phyloP scores from a whole-genome alignment of 2,888 invertebrate species.

The Philereme vetulata region DNA sequence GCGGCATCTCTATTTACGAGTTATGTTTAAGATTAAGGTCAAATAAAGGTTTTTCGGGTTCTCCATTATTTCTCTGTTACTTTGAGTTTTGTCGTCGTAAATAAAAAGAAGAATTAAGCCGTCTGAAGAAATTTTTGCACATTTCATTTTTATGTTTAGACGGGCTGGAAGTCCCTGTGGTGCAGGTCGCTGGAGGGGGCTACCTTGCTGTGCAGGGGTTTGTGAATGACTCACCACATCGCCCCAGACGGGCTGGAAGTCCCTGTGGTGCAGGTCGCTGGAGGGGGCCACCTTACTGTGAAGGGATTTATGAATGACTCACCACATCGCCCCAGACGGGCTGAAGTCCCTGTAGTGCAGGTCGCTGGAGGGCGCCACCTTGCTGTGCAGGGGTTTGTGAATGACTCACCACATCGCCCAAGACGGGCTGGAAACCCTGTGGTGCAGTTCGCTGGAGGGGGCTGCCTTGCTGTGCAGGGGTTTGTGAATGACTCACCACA shows the following conservation, averaged over 20 bases:
- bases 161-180: no score
- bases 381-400: constrained; percentile 73
- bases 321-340: constrained; percentile 84
- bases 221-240: constrained; percentile 74
- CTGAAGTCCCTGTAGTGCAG: constrained; percentile 82
- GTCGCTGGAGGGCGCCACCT: constrained; percentile 54
- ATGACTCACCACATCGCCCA: no score
- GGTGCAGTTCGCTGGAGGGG: constrained; percentile 58
- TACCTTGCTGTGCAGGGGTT: no score
- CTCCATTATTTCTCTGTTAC: no score
- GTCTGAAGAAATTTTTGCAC: no score
- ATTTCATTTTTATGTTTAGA: no score
- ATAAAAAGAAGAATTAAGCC: no score
- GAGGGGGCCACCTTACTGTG: constrained; percentile 51
- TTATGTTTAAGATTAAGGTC: no score
- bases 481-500: constrained; percentile 82
- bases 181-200: no score
- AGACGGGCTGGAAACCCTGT: constrained; percentile 53
- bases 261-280: constrained; percentile 69
- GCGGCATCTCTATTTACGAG: no score
- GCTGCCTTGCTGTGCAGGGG: constrained; percentile 61
- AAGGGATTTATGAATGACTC: constrained; percentile 80
- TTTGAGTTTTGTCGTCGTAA: no score
- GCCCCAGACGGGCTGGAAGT: constrained; percentile 85
- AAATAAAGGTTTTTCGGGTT: no score